These are phyloP conservation scores for Rhingia rostrata DNA, from an alignment of 2,888 invertebrate species.

Conservation along the genomic window DNA sequence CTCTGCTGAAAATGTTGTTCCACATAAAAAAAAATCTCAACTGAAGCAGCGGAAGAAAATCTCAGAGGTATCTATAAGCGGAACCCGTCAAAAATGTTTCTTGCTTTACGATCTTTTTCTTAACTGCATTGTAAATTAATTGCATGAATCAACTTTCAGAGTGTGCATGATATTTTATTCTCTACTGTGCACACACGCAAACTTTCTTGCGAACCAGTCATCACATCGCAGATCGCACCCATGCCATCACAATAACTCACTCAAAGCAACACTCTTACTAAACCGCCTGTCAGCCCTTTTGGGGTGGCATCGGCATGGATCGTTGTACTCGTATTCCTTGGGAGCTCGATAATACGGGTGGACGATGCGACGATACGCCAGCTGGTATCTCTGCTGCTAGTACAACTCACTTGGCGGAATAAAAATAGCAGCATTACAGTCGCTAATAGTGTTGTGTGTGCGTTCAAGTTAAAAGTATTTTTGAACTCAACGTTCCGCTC, in stretches of 20 bases:
- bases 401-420: not conserved
- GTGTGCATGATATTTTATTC: not conserved
- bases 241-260: not conserved
- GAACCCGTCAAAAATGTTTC: too few relatives aligned
- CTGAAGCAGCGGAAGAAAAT: too few relatives aligned
- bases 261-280: not conserved
- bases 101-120: too few relatives aligned
- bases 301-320: not conserved
- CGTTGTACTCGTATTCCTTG: too few relatives aligned
- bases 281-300: not conserved
- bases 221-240: not conserved
- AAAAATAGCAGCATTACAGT: constrained; percentile 22
- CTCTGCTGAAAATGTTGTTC: too few relatives aligned
- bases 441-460: constrained; percentile 39
- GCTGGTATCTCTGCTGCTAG: not conserved
- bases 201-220: not conserved
- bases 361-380: not conserved
- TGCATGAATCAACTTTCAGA: too few relatives aligned
- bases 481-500: constrained; percentile 59
- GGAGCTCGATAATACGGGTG: not conserved
- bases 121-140: too few relatives aligned
- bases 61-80: too few relatives aligned
- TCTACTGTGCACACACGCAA: not conserved
- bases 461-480: constrained; percentile 68
- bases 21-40: too few relatives aligned